Evolutionary conservation across 1,140 invertebrate species (phyloP), one percentile per base, ranked within the genome.

Genomic region (Oreohelix idahoensis): DNA sequence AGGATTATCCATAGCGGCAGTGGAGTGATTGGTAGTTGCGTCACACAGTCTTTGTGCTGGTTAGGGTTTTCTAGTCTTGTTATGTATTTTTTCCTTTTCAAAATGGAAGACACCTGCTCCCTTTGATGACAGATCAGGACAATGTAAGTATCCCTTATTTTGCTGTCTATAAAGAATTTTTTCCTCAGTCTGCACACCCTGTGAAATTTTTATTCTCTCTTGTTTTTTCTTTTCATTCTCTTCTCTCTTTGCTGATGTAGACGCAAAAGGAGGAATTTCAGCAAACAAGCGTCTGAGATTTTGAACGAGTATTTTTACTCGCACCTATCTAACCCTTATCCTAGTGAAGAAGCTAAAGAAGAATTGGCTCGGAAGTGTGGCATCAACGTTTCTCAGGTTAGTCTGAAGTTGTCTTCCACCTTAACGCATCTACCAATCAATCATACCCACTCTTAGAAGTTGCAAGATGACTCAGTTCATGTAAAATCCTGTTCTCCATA

Each of bases 291-390:
- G 35, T 99, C 98, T 20, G 99, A 99, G 95, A 98, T 99, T 88
- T 94, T 99, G 87, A 99, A 99, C 93, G 98, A 99, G 94, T 99
- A 99, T 94, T 99, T 99, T 94, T 99, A 99, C 94, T 99, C 98
- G 85, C 98, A 99, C 93, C 95, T 99, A 86, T 98, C 97, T 92
- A 99, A 99, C 95, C 99, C 99, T 32, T 99, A 99, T 94, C 99
- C 99, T 79, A 98, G 97, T 90, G 99, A 99, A 94, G 99, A 99
- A 94, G 98, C 98, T 73, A 99, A 99, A 93, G 99, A 99, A 94
- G 98, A 99, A 93, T 94, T 99, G 92, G 99, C 99, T n/a, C 95
- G 98, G 91, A 99, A 99, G 93, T 99, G 99, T 94, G 97, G 97
- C 90, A 99, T 99, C 92, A 99, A 98, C 58, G 98, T 99, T 36